These are phyloP conservation scores for Pluvialis apricaria DNA, from an alignment of 2,113 vertebrate genomes.

Conservation along the genomic window DNA sequence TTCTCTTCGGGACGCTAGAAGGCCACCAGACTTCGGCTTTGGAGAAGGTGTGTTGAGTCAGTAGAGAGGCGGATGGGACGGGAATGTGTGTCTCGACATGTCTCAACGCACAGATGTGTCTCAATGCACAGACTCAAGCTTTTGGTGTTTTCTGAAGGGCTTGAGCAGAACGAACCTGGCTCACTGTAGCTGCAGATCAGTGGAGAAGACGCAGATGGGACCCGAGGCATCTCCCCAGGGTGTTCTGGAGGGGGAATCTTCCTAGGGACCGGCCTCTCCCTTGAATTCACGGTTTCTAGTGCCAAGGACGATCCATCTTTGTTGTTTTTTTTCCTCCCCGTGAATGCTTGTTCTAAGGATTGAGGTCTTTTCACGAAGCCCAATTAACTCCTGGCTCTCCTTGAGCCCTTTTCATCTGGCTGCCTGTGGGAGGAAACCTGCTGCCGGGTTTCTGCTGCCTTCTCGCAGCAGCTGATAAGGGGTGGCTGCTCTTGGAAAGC, in stretches of 20 bases:
- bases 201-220: fast-evolving
- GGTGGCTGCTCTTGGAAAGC: not conserved
- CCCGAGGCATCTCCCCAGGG: fast-evolving
- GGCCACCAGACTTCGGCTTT: not conserved
- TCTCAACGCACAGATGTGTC: not conserved
- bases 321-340: not conserved
- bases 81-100: not conserved
- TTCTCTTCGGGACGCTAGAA: not conserved
- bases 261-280: not conserved
- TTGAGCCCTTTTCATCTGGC: not conserved
- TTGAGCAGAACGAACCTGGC: fast-evolving
- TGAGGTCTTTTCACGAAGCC: fast-evolving
- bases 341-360: not conserved
- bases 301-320: not conserved
- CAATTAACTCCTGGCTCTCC: not conserved
- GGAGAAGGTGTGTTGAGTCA: not conserved
- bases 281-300: not conserved
- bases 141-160: not conserved
- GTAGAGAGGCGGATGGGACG: not conserved
- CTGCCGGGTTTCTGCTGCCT: not conserved
- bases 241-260: not conserved
- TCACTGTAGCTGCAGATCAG: fast-evolving
- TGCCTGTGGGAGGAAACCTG: not conserved
- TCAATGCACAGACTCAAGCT: not conserved
- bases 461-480: not conserved